Percentiles rank a stretch among this genome's conserved stretches.
Conservation (phyloP, 2,113 vertebrate genomes). For the Toxotes jaculatrix region DNA sequence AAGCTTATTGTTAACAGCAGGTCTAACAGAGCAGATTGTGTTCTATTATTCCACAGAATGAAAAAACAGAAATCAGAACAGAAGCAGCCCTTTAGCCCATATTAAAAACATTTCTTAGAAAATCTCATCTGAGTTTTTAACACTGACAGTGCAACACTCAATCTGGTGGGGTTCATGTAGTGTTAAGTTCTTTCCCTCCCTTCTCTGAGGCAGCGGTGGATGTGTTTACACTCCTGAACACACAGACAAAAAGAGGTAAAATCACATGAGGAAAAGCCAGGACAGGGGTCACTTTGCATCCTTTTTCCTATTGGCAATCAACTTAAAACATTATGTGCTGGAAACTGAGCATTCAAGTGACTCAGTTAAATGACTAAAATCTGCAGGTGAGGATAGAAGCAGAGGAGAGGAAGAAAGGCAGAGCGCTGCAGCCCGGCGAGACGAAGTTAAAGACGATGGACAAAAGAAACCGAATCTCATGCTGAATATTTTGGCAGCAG, state of each 20-base stretch:
- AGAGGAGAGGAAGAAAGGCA: not conserved
- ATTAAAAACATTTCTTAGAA: not conserved
- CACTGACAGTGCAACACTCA: not conserved
- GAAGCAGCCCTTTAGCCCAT: not conserved
- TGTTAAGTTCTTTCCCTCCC: not conserved
- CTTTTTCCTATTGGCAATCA: not conserved
- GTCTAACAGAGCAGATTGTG: not conserved
- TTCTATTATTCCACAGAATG: not conserved
- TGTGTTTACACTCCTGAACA: constrained; percentile 24
- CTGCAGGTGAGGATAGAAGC: not conserved
- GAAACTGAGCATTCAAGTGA: not conserved
- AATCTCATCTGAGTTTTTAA: not conserved
- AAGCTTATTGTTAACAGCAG: not conserved
- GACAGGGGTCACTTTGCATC: not conserved
- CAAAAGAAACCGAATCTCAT: too few species aligned
- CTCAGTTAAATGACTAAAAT: too few species aligned
- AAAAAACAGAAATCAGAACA: not conserved
- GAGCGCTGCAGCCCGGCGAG: too few species aligned
- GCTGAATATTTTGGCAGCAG: not conserved
- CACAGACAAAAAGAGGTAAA: not conserved
- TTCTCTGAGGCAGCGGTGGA: constrained; percentile 26
- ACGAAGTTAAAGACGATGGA: too few species aligned
- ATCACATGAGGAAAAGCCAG: not conserved
- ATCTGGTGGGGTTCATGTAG: not conserved
- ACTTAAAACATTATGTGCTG: not conserved